Evolutionary conservation across 2,797 vertebrate genomes (phyloP).

Genomic region (Micropoecilia bifurca): DNA sequence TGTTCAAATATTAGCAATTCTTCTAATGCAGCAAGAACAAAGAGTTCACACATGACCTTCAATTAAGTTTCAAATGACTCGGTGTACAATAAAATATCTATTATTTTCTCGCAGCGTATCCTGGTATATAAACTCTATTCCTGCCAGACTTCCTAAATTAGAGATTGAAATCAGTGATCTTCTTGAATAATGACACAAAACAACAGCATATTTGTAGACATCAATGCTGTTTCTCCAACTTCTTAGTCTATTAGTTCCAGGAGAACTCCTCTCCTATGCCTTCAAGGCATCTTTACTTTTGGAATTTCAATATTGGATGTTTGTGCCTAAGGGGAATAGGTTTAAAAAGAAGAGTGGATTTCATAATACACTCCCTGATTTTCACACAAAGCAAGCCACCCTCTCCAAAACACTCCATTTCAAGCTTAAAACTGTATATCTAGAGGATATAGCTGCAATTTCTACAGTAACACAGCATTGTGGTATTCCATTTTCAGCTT

Average conservation of each 20-base stretch:
- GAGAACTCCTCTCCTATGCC: slow-evolving; percentile 19
- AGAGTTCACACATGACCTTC: neutral
- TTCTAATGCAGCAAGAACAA: neutral
- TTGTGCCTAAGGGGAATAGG: slow-evolving; percentile 24
- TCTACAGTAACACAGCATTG: neutral
- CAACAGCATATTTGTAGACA: slow-evolving; percentile 10
- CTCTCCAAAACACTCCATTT: slow-evolving; percentile 20
- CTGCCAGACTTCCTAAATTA: neutral
- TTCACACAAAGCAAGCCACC: slow-evolving; percentile 14
- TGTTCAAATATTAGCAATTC: neutral
- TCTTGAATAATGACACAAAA: slow-evolving; percentile 17
- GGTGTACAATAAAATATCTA: neutral
- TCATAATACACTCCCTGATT: slow-evolving; percentile 7
- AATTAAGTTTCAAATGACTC: neutral
- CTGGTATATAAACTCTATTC: neutral
- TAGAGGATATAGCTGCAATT: slow-evolving; percentile 31
- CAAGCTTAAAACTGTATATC: slow-evolving; percentile 22
- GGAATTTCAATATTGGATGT: slow-evolving; percentile 58
- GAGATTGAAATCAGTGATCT: neutral
- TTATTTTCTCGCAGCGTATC: slow-evolving; percentile 7
- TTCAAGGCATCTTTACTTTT: slow-evolving; percentile 40
- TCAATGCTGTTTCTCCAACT: slow-evolving; percentile 21
- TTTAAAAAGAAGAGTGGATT: slow-evolving; percentile 30
- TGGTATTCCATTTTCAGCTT: slow-evolving; percentile 19
- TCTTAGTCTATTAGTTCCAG: slow-evolving; percentile 36